A percentile compares a stretch with the other conserved stretches of the same genome.
phyloP scores from a whole-genome alignment of 2,888 invertebrate genomes.

The Netelia fuscicornis region DNA sequence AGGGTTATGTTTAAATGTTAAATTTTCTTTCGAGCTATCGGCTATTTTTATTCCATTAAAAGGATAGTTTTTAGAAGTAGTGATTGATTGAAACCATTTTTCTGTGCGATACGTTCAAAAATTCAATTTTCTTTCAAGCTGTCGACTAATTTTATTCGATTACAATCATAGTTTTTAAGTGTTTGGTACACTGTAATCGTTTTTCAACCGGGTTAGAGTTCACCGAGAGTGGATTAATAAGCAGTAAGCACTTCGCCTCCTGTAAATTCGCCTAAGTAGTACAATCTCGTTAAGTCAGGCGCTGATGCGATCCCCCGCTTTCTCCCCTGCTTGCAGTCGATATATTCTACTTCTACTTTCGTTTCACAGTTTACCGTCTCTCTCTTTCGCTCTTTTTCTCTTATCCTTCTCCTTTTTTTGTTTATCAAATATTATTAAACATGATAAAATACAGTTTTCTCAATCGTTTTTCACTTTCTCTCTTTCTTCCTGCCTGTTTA shows the following conservation, averaged over 20 bases:
- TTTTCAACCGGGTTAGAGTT: conserved; percentile 52
- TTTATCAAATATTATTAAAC: background rate
- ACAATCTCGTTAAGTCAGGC: conserved; percentile 67
- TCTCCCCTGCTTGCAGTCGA: background rate
- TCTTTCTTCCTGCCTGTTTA: background rate
- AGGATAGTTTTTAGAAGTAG: too few species aligned
- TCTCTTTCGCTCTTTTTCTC: background rate
- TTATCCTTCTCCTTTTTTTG: too few species aligned
- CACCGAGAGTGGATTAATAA: conserved; percentile 66
- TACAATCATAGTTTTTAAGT: background rate
- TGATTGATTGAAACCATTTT: too few species aligned
- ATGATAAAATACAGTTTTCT: background rate
- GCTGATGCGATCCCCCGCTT: conserved; percentile 30
- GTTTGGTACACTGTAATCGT: conserved; percentile 18
- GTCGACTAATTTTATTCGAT: background rate
- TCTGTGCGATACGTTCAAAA: too few species aligned
- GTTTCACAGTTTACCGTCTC: conserved; percentile 9
- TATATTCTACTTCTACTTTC: conserved; percentile 24
- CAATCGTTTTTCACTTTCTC: background rate
- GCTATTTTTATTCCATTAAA: too few species aligned
- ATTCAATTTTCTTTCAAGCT: background rate
- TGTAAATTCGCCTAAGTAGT: conserved; percentile 70
- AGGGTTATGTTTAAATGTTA: too few species aligned
- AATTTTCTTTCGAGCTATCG: too few species aligned
- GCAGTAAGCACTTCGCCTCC: conserved; percentile 56